phyloP scores from a whole-genome alignment of 2,888 invertebrate species.

The Tanytarsus gracilentus region DNA sequence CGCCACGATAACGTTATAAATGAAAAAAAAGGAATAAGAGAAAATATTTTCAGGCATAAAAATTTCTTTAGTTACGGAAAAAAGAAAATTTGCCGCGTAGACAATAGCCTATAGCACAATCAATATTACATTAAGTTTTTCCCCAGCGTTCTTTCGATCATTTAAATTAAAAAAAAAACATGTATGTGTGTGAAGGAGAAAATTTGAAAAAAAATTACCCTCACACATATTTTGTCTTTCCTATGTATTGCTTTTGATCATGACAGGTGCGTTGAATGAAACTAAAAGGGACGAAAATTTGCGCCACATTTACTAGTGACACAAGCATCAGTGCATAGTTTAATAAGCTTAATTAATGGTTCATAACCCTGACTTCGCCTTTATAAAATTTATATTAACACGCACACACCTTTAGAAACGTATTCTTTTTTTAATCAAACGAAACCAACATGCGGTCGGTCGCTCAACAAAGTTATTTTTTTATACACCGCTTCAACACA shows the following conservation, averaged over 20 bases:
- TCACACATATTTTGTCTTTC: neutral
- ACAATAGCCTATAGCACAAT: neutral
- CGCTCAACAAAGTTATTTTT: constrained; percentile 5
- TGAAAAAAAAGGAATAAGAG: neutral
- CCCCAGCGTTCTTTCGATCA: constrained; percentile 11
- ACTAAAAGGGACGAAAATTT: neutral
- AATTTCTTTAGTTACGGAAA: neutral
- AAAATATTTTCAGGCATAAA: neutral
- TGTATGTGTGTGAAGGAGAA: neutral
- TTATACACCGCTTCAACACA: constrained; percentile 17
- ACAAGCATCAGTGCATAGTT: neutral
- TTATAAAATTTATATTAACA: neutral
- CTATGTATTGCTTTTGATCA: neutral
- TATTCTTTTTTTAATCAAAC: constrained; percentile 3
- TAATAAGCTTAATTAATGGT: neutral
- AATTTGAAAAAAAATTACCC: neutral
- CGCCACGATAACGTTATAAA: neutral
- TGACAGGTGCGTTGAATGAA: constrained; percentile 1
- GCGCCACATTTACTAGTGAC: too few species aligned
- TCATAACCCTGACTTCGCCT: constrained; percentile 1
- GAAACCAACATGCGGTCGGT: constrained; percentile 22
- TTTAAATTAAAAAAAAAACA: constrained; percentile 11
- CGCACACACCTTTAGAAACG: neutral
- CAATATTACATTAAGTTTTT: constrained; percentile 27
- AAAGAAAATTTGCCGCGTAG: neutral